Evolutionary conservation across 2,797 vertebrate genomes (phyloP), one percentile per base, ranked within the genome.

Genomic region (Acanthis flammea): DNA sequence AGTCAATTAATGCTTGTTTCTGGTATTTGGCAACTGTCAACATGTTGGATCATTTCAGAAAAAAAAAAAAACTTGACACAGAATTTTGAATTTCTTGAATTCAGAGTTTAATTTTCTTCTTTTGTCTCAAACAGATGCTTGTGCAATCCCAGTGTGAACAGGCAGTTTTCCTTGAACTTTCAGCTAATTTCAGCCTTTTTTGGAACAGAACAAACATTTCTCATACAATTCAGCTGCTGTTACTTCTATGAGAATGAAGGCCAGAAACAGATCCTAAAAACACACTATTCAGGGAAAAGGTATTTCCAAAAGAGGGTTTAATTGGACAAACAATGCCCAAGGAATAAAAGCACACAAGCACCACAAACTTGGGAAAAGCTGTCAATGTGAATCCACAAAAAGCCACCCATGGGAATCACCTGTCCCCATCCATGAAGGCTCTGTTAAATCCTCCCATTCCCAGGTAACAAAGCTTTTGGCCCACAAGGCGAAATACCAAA

Each of bases 31-130:
- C 25, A 63, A 28, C 35, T 44, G 3, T 8, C 19, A 75, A 15
- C 0, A 0, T 17, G 13, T 14, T 35, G 24, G 10, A 48, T 37
- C 1, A 44, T 12, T 81, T 25, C 31, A 30, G 28, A 10, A 39
- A 39, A 39, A 39, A 10, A 39, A 39, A 39, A 39, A n/a, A 87
- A 10, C 19, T 48, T 23, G 17, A 39, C 62, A 2, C 0, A 28
- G 5, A 51, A 19, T 30, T 30, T 30, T 30, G 28, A 51, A 30
- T 51, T 51, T 51, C 5, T 17, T 31, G 1, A 45, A 45, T 9
- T 50, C 24, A 62, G 42, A 70, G 61, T 7, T 66, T 8, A 1
- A 8, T 13, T 47, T 31, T 78, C 42, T 17, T 5, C 4, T 12
- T 62, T 31, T 30, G 14, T 23, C 14, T 66, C 47, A 35, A 23